Evolutionary conservation across 2,888 invertebrate species (phyloP).

Genomic region (Ormyrus nitidulus): DNA sequence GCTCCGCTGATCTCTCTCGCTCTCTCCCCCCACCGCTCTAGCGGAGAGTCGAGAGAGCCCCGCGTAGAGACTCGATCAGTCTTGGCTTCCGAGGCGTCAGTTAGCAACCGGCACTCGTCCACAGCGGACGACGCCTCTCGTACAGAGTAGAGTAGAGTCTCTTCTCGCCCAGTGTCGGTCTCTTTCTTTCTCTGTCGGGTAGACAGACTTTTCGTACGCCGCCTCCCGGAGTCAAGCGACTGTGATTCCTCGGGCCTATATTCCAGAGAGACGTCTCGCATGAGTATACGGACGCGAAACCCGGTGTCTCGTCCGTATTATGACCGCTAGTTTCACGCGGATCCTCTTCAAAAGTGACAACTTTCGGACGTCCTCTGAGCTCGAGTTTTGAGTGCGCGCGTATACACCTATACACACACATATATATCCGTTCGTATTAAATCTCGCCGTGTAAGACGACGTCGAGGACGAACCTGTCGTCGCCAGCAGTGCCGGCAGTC

Average conservation of each 20-base stretch:
- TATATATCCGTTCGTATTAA: too few relatives aligned
- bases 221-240: not conserved
- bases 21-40: not conserved
- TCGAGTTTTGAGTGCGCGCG: slow-evolving; percentile 20
- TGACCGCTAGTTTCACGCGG: slow-evolving; percentile 65
- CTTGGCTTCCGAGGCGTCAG: slow-evolving; percentile 71
- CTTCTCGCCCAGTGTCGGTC: not conserved
- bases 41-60: not conserved
- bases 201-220: not conserved
- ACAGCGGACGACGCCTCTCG: slow-evolving; percentile 56
- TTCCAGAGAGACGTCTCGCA: not conserved
- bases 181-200: not conserved
- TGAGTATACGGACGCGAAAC: not conserved
- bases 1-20: not conserved
- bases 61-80: slow-evolving; percentile 33
- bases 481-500: too few relatives aligned
- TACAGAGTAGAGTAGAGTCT: not conserved
- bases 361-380: slow-evolving; percentile 65
- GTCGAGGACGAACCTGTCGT: not conserved
- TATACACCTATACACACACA: not conserved
- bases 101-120: slow-evolving; percentile 73
- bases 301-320: slow-evolving; percentile 58
- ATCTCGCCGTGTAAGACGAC: not conserved
- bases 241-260: slow-evolving; percentile 14
- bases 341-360: slow-evolving; percentile 65